Base-by-base conservation (phyloP, 2,797 vertebrate species). In the Acipenser transmontanus region DNA sequence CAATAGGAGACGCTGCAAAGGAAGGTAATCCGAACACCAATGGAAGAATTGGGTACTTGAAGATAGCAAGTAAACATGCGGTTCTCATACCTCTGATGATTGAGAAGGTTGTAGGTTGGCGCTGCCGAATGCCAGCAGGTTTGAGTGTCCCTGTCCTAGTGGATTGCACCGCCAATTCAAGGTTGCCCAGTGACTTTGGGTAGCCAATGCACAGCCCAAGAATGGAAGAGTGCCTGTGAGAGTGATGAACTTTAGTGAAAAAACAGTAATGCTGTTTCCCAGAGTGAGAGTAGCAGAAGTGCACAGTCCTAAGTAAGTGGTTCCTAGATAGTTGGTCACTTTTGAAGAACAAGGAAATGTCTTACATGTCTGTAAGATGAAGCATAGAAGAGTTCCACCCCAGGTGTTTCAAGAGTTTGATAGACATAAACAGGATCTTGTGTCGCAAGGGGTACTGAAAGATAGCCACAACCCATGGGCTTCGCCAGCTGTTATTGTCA, bases 401-500 rank as follows among this genome's bases (percentile, higher is more conserved):
- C 63, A 68, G 7, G 65, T 71, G 11, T 71, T 68, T 9, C 70
- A 71, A 59, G 67, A 68, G 54, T 54, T 69, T n/a, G 66, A 68
- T 12, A 60, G 48, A 6, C 67, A 71, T 1, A 63, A 56, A 4
- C 47, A 49, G 7, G 62, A 63, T n/a, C 47, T 63, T n/a, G 62
- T 17, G 17, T 17, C 34, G 34, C 34, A 70, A 12, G 63, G 66
- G n/a, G 64, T 68, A 4, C 63, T 68, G 8, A 65, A 1, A 34
- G 69, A 63, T 57, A 70, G 62, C 14, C 65, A 61, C 47, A 71
- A 68, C 56, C 71, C 62, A 0, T 71, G 62, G 71, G 71, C 69
- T 2, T 72, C 71, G 0, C 65, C 69, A 13, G 71, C 69, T n/a
- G 74, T 75, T 2, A 66, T 73, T 17, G 69, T 74, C 0, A 62